Evolutionary conservation across 1,140 invertebrate species (phyloP).

Genomic region (Caenorhabditis tropicalis): DNA sequence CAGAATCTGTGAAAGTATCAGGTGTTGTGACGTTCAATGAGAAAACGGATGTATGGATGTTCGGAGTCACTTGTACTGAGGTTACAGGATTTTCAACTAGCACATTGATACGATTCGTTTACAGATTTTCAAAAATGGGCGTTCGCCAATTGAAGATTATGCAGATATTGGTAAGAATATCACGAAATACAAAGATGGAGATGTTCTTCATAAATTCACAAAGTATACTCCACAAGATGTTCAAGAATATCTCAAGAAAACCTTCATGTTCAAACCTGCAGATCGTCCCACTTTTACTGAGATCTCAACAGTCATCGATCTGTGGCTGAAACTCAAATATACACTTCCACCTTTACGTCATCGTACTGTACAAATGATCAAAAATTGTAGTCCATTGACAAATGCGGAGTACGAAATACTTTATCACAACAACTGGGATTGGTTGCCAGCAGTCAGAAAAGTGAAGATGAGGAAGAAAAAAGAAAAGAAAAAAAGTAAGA

Average conservation of each 20-base stretch:
- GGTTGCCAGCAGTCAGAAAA: not conserved
- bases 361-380: not conserved
- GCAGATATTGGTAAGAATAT: not conserved
- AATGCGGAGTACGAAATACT: not conserved
- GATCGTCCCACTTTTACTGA: not conserved
- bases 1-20: not conserved
- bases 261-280: not conserved
- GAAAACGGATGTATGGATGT: slow-evolving; percentile 22
- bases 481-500: not conserved
- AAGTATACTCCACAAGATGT: not conserved
- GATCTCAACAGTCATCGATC: not conserved
- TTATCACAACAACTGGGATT: not conserved
- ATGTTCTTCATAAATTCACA: not conserved
- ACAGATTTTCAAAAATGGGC: not conserved
- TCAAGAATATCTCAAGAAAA: not conserved
- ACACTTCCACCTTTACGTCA: not conserved
- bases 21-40: not conserved
- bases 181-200: not conserved
- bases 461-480: not conserved
- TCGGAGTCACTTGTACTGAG: not conserved
- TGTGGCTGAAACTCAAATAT: not conserved
- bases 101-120: not conserved
- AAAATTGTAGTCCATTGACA: not conserved
- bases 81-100: not conserved
- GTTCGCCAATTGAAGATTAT: no score